These are phyloP conservation scores for Cheilosia vernalis DNA, from an alignment of 2,888 invertebrate species.

Conservation along the genomic window DNA sequence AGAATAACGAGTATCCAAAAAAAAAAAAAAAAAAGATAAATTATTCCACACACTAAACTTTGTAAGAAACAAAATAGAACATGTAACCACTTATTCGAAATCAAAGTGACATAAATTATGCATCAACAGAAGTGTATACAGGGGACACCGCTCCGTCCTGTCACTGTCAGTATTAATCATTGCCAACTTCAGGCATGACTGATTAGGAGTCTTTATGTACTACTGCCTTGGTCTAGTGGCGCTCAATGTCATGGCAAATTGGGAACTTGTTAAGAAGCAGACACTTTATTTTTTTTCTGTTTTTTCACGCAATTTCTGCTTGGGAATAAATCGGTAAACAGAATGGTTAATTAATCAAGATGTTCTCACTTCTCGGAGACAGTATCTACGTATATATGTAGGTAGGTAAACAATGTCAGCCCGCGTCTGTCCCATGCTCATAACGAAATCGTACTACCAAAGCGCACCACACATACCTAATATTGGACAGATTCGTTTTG, in stretches of 20 bases:
- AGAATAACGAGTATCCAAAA: too few species aligned
- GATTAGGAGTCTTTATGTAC: not conserved
- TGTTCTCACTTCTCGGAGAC: not conserved
- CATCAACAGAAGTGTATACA: constrained; percentile 7
- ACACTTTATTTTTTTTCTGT: not conserved
- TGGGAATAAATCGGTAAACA: not conserved
- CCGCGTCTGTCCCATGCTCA: not conserved
- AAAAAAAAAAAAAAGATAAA: not conserved
- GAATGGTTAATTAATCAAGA: not conserved
- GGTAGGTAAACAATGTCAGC: not conserved
- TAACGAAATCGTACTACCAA: constrained; percentile 2
- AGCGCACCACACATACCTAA: constrained; percentile 1
- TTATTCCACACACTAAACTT: not conserved
- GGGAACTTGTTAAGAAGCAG: not conserved
- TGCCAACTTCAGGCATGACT: constrained; percentile 15
- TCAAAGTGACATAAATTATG: constrained; percentile 28
- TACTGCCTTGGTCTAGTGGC: not conserved
- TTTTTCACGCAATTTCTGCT: not conserved
- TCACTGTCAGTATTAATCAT: constrained; percentile 40
- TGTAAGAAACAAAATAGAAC: not conserved
- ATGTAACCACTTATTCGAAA: constrained; percentile 7
- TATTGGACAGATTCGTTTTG: constrained; percentile 14
- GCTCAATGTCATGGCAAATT: constrained; percentile 14
- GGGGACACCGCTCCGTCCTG: constrained; percentile 1
- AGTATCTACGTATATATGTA: too few species aligned